Evolutionary conservation across 2,797 vertebrate genomes (phyloP), one percentile per base, ranked within the genome.

Genomic region (Enteromius mattozi): DNA sequence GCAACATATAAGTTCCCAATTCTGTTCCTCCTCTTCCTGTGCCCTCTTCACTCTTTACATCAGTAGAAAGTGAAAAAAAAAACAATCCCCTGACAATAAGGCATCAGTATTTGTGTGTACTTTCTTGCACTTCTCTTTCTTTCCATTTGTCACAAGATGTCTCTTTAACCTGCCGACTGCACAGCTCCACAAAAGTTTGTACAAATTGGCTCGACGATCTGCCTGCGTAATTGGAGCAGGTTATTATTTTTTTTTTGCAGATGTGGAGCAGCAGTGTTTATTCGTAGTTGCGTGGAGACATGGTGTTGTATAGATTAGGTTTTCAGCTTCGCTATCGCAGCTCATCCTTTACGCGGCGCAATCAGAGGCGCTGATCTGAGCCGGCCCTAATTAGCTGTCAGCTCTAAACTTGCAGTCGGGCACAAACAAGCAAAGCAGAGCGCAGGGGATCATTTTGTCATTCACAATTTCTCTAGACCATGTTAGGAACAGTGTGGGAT

Each of bases 321-420:
- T 69, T 86, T 89, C 81, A 87, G 87, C 77, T 87, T 70, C 76
- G 72, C 86, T 88, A 88, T 86, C 86, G n/a, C 70, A 87, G 86
- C 77, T 86, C 78, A 86, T 88, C 68, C 82, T 85, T 88, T 89
- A 86, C 74, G 13, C 54, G 19, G 33, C 21, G 59, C 82, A 81
- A 83, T 89, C 85, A 75, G 77, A 68, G 45, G 61, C 30, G 61
- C 77, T 87, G 81, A 89, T 89, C 86, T 88, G 80, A 87, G 68
- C 21, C 72, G n/a, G 81, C 72, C 21, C 85, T 89, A 89, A 89
- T 88, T 86, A 88, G 85, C 86, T 89, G 88, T 88, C 88, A 88
- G 85, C 37, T 75, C 24, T 10, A 49, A 82, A 86, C 86, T 83
- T 82, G 75, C 79, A 84, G 71, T 74, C 51, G 45, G 69, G 37